Evolutionary conservation across 2,888 invertebrate genomes (phyloP).

Genomic region (Lasioglossum leucozonium): DNA sequence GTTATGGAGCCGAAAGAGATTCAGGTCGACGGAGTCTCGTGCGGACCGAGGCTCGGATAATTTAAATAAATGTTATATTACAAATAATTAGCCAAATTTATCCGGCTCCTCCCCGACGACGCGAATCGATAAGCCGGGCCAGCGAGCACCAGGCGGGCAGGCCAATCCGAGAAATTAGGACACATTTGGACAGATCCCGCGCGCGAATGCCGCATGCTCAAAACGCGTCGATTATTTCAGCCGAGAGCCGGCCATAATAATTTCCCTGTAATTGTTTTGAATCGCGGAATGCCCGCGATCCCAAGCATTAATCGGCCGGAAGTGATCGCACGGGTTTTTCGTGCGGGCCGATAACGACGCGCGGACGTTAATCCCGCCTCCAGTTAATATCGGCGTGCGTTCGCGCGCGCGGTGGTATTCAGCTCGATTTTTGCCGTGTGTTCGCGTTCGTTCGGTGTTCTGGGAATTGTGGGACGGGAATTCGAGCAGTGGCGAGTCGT

Average conservation of each 20-base stretch:
- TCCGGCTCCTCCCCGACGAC: neutral
- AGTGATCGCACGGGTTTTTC: slow-evolving; percentile 35
- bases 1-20: neutral
- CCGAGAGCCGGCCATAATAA: slow-evolving; percentile 23
- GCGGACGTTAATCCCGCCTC: neutral
- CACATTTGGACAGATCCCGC: neutral
- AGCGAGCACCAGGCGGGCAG: slow-evolving; percentile 16
- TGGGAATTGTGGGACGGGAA: neutral
- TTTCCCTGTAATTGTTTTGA: slow-evolving; percentile 37
- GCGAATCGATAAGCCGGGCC: slow-evolving; percentile 26
- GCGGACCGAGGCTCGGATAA: neutral
- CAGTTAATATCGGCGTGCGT: slow-evolving; percentile 15
- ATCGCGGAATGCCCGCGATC: slow-evolving; percentile 27
- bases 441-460: neutral
- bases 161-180: slow-evolving; percentile 19
- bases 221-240: slow-evolving; percentile 29
- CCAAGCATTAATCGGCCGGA: slow-evolving; percentile 50
- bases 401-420: neutral
- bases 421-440: neutral
- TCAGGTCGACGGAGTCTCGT: neutral
- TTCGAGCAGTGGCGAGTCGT: neutral
- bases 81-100: slow-evolving; percentile 25
- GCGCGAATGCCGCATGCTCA: slow-evolving; percentile 2
- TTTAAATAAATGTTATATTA: neutral
- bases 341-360: slow-evolving; percentile 33